Evolutionary conservation across 2,888 invertebrate genomes (phyloP).

Genomic region (Pyrocoelia pectoralis): DNA sequence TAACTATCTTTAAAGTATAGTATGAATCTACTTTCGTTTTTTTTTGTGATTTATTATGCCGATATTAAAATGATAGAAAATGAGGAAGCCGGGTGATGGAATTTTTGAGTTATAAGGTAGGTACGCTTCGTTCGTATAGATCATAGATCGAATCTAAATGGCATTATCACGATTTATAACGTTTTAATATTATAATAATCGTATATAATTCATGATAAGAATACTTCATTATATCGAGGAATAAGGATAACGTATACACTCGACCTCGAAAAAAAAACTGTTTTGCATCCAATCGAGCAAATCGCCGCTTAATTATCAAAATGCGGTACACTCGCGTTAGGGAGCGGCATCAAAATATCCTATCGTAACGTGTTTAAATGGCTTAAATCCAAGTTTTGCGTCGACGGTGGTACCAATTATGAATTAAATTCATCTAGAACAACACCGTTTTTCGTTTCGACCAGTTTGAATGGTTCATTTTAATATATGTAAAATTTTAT

Average conservation of each 20-base stretch:
- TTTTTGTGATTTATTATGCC: slow-evolving; percentile 27
- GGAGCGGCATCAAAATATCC: slow-evolving; percentile 42
- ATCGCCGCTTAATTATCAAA: slow-evolving; percentile 55
- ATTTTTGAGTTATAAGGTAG: slow-evolving; percentile 23
- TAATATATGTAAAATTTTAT: neutral
- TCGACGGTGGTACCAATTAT: neutral
- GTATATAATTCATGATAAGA: slow-evolving; percentile 53
- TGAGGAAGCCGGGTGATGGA: slow-evolving; percentile 41
- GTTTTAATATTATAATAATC: slow-evolving; percentile 56
- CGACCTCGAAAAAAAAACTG: slow-evolving; percentile 41
- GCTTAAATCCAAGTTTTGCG: neutral
- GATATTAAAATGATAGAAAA: slow-evolving; percentile 40
- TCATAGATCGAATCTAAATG: slow-evolving; percentile 52
- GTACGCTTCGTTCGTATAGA: slow-evolving; percentile 18
- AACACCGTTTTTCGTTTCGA: neutral
- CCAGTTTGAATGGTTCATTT: neutral
- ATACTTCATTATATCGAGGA: slow-evolving; percentile 54
- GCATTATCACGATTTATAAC: slow-evolving; percentile 55
- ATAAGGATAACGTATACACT: slow-evolving; percentile 55
- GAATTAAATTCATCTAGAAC: slow-evolving; percentile 1
- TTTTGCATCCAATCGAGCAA: slow-evolving; percentile 58
- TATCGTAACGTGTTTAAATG: too few relatives aligned
- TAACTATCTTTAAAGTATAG: slow-evolving; percentile 27
- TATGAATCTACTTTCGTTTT: slow-evolving; percentile 12
- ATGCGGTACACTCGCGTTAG: slow-evolving; percentile 38